Evolutionary conservation across 2,888 invertebrate species (phyloP), one percentile per base, ranked within the genome.

Genomic region (Sinotaia quadrata): DNA sequence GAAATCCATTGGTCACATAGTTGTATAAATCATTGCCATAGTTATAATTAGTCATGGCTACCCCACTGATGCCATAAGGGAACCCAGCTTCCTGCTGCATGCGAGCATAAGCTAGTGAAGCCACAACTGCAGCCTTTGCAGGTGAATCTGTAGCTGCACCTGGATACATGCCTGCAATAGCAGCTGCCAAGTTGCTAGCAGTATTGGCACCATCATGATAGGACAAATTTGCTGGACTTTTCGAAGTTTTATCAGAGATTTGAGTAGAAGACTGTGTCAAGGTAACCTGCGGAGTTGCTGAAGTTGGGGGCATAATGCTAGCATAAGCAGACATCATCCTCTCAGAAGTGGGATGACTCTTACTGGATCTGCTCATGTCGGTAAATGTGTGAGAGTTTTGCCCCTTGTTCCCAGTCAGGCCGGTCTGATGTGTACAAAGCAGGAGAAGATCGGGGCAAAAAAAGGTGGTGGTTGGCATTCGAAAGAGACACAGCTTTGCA

Each of bases 21-120:
- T 81, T 81, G 72, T 81, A 84, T 36, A 84, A 74, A 61, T 81
- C 83, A 29, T 80, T 79, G 57, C 79, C 80, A 69, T 82, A 83
- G 66, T 80, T 80, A 62, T 83, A 83, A 56, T 77, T 81, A 21
- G 82, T 82, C 81, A 83, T 83, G 21, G 81, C 77, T 37, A 84
- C 84, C 15, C 83, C 83, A 68, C 83, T 83, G 24, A 83, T 73
- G 61, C 83, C 84, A 62, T 83, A 83, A 18, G 84, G 83, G 71
- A 84, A 84, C 33, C 71, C 73, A 47, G 65, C 51, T 27, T 69
- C 65, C 47, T 57, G 62, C 33, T 61, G 54, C 47, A 69, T 59
- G 29, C 65, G 56, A 15, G 70, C 49, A 57, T 60, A 65, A n/a
- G 65, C 67, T 3, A 65, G 52, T 21, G 73, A 56, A 27, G 69